Evolutionary conservation across 2,113 vertebrate genomes (phyloP), one percentile per base, ranked within the genome.

Genomic region (Hoplias malabaricus): DNA sequence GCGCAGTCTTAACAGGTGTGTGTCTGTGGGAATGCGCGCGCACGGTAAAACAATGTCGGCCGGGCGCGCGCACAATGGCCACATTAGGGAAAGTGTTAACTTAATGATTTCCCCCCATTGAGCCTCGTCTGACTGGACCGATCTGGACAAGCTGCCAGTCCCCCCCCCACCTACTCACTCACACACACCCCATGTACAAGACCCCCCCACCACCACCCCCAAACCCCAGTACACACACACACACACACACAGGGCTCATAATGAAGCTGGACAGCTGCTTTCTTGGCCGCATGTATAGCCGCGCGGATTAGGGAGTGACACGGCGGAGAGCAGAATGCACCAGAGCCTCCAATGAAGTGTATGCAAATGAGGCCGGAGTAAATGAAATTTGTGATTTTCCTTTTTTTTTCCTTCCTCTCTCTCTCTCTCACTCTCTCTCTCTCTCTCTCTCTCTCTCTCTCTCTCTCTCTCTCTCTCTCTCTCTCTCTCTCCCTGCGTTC

Each of bases 41-140:
- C 78, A 82, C 72, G 29, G 56, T 93, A 93, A 94, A 89, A 94
- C 92, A 93, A 93, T 93, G 87, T 88, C 86, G 77, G 80, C 74
- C 69, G 78, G 76, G 53, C 68, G 54, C 59, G 75, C 84, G 88
- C 90, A 95, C 93, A 94, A 94, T 94, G 88, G 89, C 89, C 89
- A 94, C 92, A 94, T 95, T 95, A 94, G 91, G 92, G 91, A 93
- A 94, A 94, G 94, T 94, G 94, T 95, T 95, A 94, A 94, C 94
- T 96, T 96, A 94, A 95, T 95, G 92, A 93, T 94, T 94, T 94
- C 90, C 90, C 74, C 87, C 91, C 88, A 90, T 93, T 91, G 91
- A 94, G 90, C 83, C 90, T 89, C 85, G 89, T 91, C 93, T 92
- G 90, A 93, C 93, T 93, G 93, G 91, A 92, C 91, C 91, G 90